Base-by-base conservation (phyloP, 1,140 invertebrate species). In the Pissodes strobi region DNA sequence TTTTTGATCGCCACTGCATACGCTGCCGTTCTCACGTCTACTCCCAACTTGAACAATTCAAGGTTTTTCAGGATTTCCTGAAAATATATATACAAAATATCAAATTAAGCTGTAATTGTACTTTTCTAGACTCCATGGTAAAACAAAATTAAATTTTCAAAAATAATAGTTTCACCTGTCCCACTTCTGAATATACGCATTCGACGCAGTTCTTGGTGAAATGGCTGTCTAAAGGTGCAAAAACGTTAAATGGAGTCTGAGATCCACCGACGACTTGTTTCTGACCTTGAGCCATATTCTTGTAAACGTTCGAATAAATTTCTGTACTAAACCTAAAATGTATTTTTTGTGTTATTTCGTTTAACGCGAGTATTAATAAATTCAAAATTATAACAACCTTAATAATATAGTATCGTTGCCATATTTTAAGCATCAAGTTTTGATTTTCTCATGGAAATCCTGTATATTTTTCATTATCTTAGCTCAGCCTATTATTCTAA, bases 1-100 rank as follows among this genome's bases (percentile, higher is more conserved):
- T 93, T 95, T 67, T 89, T 87, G 38, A 95, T 88, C 1, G 91
- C 82, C 45, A 87, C 90, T 25, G 91, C 86, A 77, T 92, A 95
- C 1, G 91, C 91, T 15, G 93, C 92, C 18, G 88, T 91, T 21
- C 92, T 82, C 12, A 95, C 72, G 78, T 95, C 92, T 46, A 93
- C 79, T 23, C 90, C 90, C 2, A 95, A 78, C 59, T 79, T 90
- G 88, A 65, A 70, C 10, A 86, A 83, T 75, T 86, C 82, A 9
- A 88, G 86, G 1, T 88, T 87, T 22, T 79, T 76, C 81, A 90
- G 89, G 52, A 95, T 92, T 68, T 89, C 86, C 86, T 89, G 89
- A 87, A 68, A 89, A n/a, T n/a, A n/a, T n/a, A n/a, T n/a, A n/a
- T n/a, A n/a, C n/a, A n/a, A n/a, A n/a, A n/a, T n/a, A n/a, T n/a